These are phyloP conservation scores for Plecotus auritus DNA, from an alignment of 2,113 vertebrate species.

Conservation along the genomic window DNA sequence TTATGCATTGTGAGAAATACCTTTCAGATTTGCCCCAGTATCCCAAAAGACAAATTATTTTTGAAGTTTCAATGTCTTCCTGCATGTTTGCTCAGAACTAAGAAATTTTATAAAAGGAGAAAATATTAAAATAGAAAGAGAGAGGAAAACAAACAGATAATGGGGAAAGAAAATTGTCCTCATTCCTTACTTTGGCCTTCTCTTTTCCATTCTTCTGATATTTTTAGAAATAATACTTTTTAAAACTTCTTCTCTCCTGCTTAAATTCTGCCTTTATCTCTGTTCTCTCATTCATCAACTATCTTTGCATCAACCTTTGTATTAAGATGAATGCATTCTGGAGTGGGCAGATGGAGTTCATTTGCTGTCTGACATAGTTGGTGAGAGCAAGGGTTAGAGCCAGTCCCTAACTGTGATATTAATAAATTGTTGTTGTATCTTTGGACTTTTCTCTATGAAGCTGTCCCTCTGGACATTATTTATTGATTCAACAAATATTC, in stretches of 20 bases:
- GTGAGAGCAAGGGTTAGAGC: neutral
- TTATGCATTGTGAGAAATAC: neutral
- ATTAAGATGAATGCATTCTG: neutral
- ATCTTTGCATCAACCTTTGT: neutral
- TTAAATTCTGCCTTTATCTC: neutral
- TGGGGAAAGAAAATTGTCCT: neutral
- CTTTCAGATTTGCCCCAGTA: neutral
- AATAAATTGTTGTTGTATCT: constrained; percentile 9
- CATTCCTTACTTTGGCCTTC: neutral
- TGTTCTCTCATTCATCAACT: neutral
- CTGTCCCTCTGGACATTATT: neutral
- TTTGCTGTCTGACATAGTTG: neutral
- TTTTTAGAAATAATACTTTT: neutral
- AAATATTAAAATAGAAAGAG: neutral
- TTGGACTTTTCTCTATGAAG: neutral
- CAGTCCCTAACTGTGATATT: neutral
- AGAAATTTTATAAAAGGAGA: neutral
- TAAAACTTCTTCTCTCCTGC: neutral
- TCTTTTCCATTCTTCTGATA: neutral
- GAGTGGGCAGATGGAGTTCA: neutral
- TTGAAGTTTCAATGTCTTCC: constrained; percentile 7
- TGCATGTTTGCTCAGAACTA: neutral
- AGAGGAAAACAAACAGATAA: neutral
- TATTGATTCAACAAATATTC: neutral
- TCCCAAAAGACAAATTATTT: constrained; percentile 17